Evolutionary conservation across 2,888 invertebrate genomes (phyloP).

Genomic region (Ophonus ardosiacus): DNA sequence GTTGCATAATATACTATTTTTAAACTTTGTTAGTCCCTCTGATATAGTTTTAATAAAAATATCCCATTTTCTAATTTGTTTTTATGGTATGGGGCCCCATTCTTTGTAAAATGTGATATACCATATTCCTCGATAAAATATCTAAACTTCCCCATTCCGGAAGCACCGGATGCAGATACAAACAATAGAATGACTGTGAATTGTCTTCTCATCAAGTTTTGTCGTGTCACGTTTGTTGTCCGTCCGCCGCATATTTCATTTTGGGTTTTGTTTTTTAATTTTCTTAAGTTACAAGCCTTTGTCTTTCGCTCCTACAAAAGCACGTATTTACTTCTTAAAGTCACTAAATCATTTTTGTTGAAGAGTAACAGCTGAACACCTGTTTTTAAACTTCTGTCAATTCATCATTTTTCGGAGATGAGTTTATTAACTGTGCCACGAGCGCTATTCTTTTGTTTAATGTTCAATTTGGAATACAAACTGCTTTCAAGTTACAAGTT

Average conservation of each 20-base stretch:
- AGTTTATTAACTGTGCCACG: constrained; percentile 7
- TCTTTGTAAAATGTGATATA: too few relatives aligned
- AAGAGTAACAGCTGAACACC: constrained; percentile 18
- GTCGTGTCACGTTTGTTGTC: constrained; percentile 19
- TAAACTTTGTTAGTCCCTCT: too few relatives aligned
- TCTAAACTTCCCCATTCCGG: too few relatives aligned
- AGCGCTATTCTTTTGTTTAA: constrained; percentile 15
- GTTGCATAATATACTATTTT: too few relatives aligned
- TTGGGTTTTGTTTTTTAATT: constrained; percentile 34
- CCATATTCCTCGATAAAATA: too few relatives aligned
- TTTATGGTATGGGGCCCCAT: too few relatives aligned
- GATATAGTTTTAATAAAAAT: too few relatives aligned
- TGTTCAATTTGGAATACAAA: background rate
- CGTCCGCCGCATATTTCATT: constrained; percentile 21
- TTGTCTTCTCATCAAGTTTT: constrained; percentile 29
- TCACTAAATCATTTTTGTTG: constrained; percentile 29
- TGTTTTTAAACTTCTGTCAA: constrained; percentile 29
- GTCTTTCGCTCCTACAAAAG: background rate
- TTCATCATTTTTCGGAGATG: constrained; percentile 6
- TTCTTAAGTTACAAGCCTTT: constrained; percentile 13
- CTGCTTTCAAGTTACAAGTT: background rate
- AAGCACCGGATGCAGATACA: background rate
- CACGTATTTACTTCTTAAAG: background rate
- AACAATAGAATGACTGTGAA: constrained; percentile 17
- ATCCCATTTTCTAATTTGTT: too few relatives aligned